Conservation (phyloP, 2,113 vertebrate species). For the mouse (Mus musculus) region GRCm39 chr2:113418501-113419000, state of each 20-base stretch:
- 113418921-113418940: too few relatives aligned
- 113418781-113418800: conserved; percentile 28
- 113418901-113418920: too few relatives aligned
- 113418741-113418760: not conserved
- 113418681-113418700: not conserved
- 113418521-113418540: not conserved
- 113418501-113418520: not conserved
- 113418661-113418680: not conserved
- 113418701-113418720: not conserved
- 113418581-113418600: not conserved
- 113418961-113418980: too few relatives aligned
- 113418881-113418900: too few relatives aligned
- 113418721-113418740: not conserved
- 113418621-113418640: conserved; percentile 1
- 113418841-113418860: not conserved
- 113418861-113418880: not conserved
- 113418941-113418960: too few relatives aligned
- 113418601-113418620: not conserved
- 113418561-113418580: not conserved
- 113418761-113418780: not conserved
- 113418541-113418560: not conserved
- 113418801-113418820: not conserved
- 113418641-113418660: not conserved
- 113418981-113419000: too few relatives aligned
- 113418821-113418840: not conserved